Conservation (phyloP, 2,888 invertebrate genomes). For the Melolontha melolontha region DNA sequence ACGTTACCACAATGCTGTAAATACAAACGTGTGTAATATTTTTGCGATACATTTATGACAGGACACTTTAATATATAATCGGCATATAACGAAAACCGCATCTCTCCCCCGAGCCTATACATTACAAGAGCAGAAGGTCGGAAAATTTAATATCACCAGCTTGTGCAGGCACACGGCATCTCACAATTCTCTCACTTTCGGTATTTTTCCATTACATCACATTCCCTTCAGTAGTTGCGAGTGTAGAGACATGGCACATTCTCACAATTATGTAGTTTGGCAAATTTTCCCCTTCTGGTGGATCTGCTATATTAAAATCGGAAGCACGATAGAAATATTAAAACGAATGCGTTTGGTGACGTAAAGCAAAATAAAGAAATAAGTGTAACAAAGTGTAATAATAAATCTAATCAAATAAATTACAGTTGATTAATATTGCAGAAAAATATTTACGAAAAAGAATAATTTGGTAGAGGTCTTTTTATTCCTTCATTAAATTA, state of each 20-base stretch:
- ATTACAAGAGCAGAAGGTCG: slow-evolving; percentile 65
- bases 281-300: neutral
- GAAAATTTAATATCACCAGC: slow-evolving; percentile 67
- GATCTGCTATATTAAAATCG: neutral
- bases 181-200: slow-evolving; percentile 63
- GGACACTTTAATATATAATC: slow-evolving; percentile 57
- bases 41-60: slow-evolving; percentile 34
- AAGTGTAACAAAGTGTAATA: too few relatives aligned
- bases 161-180: slow-evolving; percentile 59
- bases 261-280: slow-evolving; percentile 5
- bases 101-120: slow-evolving; percentile 62
- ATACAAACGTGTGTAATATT: slow-evolving; percentile 7
- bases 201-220: slow-evolving; percentile 66
- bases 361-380: too few relatives aligned
- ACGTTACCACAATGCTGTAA: neutral
- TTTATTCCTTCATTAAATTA: too few relatives aligned
- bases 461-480: too few relatives aligned
- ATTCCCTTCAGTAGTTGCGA: slow-evolving; percentile 53
- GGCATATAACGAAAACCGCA: slow-evolving; percentile 63
- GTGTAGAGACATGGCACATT: neutral
- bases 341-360: too few relatives aligned
- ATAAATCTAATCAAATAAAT: too few relatives aligned
- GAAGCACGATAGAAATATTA: too few relatives aligned
- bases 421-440: too few relatives aligned
- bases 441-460: too few relatives aligned